phyloP scores from a whole-genome alignment of 2,888 invertebrate species.

The Drosophila dives region DNA sequence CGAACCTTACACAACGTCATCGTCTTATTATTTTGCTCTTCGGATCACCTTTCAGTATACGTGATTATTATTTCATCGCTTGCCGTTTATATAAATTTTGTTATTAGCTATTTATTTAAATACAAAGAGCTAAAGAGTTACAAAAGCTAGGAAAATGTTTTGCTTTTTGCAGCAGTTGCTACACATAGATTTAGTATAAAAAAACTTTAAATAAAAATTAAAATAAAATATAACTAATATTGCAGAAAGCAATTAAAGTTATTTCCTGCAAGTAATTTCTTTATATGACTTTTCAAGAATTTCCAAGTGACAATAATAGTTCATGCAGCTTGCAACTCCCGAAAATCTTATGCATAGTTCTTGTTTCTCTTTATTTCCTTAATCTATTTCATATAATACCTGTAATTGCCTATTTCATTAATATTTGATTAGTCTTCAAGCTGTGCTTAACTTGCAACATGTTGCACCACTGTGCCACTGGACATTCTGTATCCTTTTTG shows the following conservation, averaged over 20 bases:
- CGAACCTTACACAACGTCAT: too few species aligned
- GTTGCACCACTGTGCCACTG: slow-evolving; percentile 32
- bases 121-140: background rate
- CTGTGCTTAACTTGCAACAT: background rate
- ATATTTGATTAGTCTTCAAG: background rate
- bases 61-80: too few species aligned
- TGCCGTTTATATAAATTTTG: too few species aligned
- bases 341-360: background rate
- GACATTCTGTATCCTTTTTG: slow-evolving; percentile 6
- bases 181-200: background rate
- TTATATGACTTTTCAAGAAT: background rate
- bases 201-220: too few species aligned
- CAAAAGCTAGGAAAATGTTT: background rate
- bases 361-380: background rate
- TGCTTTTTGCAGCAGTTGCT: background rate
- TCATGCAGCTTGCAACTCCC: background rate
- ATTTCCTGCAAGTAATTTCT: background rate
- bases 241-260: background rate
- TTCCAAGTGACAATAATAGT: background rate
- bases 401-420: background rate
- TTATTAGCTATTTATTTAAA: too few species aligned
- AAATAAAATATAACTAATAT: too few species aligned
- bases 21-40: too few species aligned
- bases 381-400: background rate
- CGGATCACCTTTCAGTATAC: too few species aligned